phyloP scores from a whole-genome alignment of 1,140 invertebrate species.

The Wiebesia pumilae region DNA sequence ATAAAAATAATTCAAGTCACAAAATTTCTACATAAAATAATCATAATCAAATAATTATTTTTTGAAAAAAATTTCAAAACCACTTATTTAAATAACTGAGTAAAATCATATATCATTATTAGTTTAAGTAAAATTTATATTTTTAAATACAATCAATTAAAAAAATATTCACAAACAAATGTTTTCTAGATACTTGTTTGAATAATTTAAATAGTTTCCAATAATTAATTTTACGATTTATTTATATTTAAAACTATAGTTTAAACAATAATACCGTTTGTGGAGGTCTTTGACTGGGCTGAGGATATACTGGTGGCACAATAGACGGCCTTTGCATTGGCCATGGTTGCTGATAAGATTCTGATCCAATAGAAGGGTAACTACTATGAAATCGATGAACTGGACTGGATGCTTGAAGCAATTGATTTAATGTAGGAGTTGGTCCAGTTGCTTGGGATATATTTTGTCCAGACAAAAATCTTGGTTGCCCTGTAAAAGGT shows the following conservation, averaged over 20 bases:
- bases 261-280: conserved; percentile 66
- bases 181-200: no score
- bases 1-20: no score
- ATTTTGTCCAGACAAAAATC: conserved; percentile 79
- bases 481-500: conserved; percentile 69
- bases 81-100: not conserved
- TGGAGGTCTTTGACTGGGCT: conserved; percentile 71
- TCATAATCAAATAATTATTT: no score
- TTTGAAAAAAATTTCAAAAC: no score
- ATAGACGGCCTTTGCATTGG: conserved; percentile 72
- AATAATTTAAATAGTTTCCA: no score
- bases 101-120: no score
- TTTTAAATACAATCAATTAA: no score
- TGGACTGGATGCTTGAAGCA: conserved; percentile 87
- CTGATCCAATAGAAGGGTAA: conserved; percentile 71
- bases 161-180: no score
- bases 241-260: no score
- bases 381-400: conserved; percentile 76
- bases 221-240: no score
- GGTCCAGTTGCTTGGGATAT: conserved; percentile 87
- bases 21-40: no score
- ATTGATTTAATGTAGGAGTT: conserved; percentile 92
- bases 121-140: no score
- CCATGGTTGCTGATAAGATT: conserved; percentile 74
- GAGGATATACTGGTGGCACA: conserved; percentile 71